These are phyloP conservation scores for Nephila pilipes DNA, from an alignment of 1,140 invertebrate genomes.

Conservation along the genomic window DNA sequence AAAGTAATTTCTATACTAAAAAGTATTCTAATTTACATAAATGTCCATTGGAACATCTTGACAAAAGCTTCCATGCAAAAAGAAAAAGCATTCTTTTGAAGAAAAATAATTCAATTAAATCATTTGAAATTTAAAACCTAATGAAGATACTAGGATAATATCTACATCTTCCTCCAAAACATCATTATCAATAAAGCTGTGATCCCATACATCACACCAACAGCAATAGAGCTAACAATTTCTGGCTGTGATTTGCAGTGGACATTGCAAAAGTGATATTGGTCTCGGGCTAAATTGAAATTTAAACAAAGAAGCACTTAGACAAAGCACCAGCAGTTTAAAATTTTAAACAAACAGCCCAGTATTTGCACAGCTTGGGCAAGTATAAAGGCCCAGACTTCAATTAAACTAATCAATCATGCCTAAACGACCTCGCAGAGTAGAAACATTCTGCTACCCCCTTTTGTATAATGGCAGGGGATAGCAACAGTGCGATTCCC, in stretches of 20 bases:
- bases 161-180: not conserved
- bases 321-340: not conserved
- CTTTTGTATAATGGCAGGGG: not conserved
- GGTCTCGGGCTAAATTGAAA: not conserved
- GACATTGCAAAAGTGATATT: not conserved
- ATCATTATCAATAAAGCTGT: not conserved
- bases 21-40: too few relatives aligned
- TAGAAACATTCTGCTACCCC: not conserved
- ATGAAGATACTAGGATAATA: too few relatives aligned
- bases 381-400: not conserved
- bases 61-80: too few relatives aligned
- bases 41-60: too few relatives aligned
- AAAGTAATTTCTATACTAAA: too few relatives aligned
- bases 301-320: not conserved
- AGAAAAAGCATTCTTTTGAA: too few relatives aligned
- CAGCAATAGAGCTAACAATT: not conserved
- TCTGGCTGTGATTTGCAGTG: not conserved
- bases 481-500: conserved; percentile 17
- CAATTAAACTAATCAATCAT: conserved; percentile 62
- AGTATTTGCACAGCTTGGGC: not conserved
- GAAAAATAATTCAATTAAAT: too few relatives aligned
- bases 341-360: not conserved
- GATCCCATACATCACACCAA: not conserved
- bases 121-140: too few relatives aligned
- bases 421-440: not conserved